Base-by-base conservation (phyloP, 2,888 invertebrate genomes). In the Catonia carolina region DNA sequence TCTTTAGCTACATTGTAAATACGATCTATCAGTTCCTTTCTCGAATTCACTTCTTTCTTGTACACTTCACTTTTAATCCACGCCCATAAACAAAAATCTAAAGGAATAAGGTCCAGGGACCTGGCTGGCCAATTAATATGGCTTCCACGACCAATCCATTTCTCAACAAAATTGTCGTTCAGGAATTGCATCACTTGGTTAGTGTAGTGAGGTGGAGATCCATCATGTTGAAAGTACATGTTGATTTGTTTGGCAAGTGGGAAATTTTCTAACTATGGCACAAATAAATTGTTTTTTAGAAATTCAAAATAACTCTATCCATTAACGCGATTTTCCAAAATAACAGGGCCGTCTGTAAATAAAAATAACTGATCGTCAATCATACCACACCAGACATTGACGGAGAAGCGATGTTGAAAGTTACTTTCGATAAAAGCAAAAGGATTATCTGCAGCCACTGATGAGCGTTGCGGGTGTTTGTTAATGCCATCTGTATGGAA, bases 11-110 rank as follows among this genome's bases (percentile, higher is more conserved):
- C 8, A 41, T 15, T 3, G 6, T 14, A 41, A 15, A 41, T 7
- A 14, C 6, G 15, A 41, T 15, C 18, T 2, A 41, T 41, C 41
- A 41, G 2, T 15, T 41, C 41, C 2, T 14, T 17, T 41, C 41
- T 2, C 7, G 41, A 15, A 14, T 41, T 41, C 12, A 41, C 2
- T 2, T 41, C 15, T 41, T 14, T 2, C 15, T 41, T 14, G 41
- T 41, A 41, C 2, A 15, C 41, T 41, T 41, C 2, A 12, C 15
- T 41, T 27, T 27, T 27, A 4, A 27, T 27, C 41, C 15, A 12
- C 14, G 2, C 41, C 41, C 41, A 14, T 14, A 41, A 41, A 41
- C 41, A 41, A 41, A 41, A 41, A 41, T 41, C 2, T 41, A 41
- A n/a, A 3, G 41, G 41, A 41, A 17, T 41, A 6, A 41, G 14